These are phyloP conservation scores for Coleophora deauratella DNA, from an alignment of 2,888 invertebrate genomes.

Conservation along the genomic window DNA sequence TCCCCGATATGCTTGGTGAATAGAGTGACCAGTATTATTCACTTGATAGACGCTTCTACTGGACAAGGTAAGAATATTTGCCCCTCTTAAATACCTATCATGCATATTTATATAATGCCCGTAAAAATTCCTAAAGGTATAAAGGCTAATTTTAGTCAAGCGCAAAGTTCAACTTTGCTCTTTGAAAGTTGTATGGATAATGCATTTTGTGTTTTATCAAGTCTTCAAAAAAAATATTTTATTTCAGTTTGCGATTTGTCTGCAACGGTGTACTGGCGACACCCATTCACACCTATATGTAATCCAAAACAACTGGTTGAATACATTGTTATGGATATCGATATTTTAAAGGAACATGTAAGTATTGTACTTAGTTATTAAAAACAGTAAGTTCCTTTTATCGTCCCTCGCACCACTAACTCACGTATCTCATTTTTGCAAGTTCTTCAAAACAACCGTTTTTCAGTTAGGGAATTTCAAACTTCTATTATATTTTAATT, in stretches of 20 bases:
- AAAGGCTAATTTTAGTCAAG: conserved; percentile 1
- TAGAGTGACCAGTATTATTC: conserved; percentile 91
- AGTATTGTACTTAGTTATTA: conserved; percentile 28
- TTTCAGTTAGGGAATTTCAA: too few species aligned
- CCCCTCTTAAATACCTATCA: too few species aligned
- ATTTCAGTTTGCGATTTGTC: conserved; percentile 86
- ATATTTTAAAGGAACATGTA: conserved; percentile 79
- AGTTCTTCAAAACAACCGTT: too few species aligned
- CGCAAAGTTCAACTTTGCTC: background rate
- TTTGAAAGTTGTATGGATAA: too few species aligned
- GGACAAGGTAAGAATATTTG: conserved; percentile 80
- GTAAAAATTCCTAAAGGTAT: too few species aligned
- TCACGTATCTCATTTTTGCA: too few species aligned
- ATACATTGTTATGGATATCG: conserved; percentile 96
- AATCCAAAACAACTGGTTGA: conserved; percentile 93
- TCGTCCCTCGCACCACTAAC: too few species aligned
- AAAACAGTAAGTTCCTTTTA: too few species aligned
- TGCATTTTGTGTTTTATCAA: too few species aligned
- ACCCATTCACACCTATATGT: conserved; percentile 90
- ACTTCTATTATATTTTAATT: too few species aligned
- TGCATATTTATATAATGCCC: conserved; percentile 27
- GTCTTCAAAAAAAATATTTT: too few species aligned
- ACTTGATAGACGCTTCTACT: conserved; percentile 92
- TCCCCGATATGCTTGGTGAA: conserved; percentile 90
- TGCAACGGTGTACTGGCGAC: conserved; percentile 86